Evolutionary conservation across 1,140 invertebrate species (phyloP), one percentile per base, ranked within the genome.

Genomic region (Eupristina koningsbergeri): DNA sequence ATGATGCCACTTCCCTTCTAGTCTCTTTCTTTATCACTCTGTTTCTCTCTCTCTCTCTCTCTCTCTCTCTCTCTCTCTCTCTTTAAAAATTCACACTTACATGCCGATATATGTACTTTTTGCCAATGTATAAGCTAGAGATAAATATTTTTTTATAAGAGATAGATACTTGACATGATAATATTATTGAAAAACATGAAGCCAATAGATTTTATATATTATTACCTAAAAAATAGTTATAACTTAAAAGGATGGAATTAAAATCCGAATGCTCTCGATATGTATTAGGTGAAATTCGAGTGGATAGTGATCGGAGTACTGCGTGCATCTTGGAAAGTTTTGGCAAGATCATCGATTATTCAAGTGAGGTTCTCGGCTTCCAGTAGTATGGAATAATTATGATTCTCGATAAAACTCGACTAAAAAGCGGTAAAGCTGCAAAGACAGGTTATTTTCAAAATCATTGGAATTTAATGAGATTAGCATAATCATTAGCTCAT

Each of bases 1-100:
- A 83, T 58, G 81, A 83, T 83, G 81, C 34, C 47, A 77, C 53
- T 61, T 61, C 29, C 34, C 39, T 77, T 39, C 75, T 77, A 61
- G 47, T 77, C 61, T 77, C 50, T 50, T 31, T 74, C 67, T 26
- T 45, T 34, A 45, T 13, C 45, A 31, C n/a, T n/a, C n/a, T n/a
- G n/a, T n/a, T n/a, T n/a, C n/a, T n/a, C n/a, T n/a, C n/a, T n/a
- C n/a, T n/a, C n/a, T n/a, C n/a, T n/a, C n/a, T n/a, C n/a, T n/a
- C n/a, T n/a, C n/a, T n/a, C n/a, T n/a, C n/a, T n/a, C n/a, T n/a
- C n/a, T n/a, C n/a, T n/a, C n/a, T n/a, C n/a, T n/a, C n/a, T n/a
- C n/a, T 29, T 31, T 31, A 69, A 50, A 63, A 34, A 81, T 64
- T 80, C 79, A 50, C 63, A 80, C 64, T 80, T 34, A 39, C 13